Percentiles rank a stretch among this genome's conserved stretches.
Conservation (phyloP, 1,140 invertebrate species). For the Aphelinus certus region DNA sequence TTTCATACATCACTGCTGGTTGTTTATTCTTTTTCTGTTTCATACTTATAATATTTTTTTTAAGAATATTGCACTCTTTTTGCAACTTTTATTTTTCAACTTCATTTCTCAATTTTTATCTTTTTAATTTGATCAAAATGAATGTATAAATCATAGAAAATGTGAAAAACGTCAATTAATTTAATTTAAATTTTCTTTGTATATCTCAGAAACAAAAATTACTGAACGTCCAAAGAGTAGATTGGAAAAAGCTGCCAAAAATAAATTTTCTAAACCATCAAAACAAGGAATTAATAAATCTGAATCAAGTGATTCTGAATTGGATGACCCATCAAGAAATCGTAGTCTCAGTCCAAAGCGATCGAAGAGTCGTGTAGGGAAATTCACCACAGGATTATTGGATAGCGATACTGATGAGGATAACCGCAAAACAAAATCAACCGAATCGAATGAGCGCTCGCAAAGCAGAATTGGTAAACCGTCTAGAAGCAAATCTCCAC, state of each 20-base stretch:
- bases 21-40: not conserved
- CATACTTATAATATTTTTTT: not conserved
- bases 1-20: no score
- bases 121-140: no score
- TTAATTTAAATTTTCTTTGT: not conserved
- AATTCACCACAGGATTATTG: not conserved
- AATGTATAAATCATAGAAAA: no score
- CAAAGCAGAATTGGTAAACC: not conserved
- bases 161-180: no score
- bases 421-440: not conserved
- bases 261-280: slow-evolving; percentile 1
- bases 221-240: slow-evolving; percentile 24
- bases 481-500: no score
- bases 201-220: slow-evolving; percentile 14
- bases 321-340: not conserved
- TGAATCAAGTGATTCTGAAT: slow-evolving; percentile 8
- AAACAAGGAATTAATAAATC: not conserved
- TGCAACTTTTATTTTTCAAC: no score
- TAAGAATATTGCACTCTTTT: not conserved
- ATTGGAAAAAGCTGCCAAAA: slow-evolving; percentile 1
- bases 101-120: no score
- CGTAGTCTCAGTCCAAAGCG: not conserved
- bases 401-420: slow-evolving; percentile 7
- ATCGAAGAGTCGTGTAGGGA: slow-evolving; percentile 14
- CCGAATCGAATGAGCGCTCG: not conserved